Conservation (phyloP, 2,113 vertebrate species). For the Himantopus leucocephalus region DNA sequence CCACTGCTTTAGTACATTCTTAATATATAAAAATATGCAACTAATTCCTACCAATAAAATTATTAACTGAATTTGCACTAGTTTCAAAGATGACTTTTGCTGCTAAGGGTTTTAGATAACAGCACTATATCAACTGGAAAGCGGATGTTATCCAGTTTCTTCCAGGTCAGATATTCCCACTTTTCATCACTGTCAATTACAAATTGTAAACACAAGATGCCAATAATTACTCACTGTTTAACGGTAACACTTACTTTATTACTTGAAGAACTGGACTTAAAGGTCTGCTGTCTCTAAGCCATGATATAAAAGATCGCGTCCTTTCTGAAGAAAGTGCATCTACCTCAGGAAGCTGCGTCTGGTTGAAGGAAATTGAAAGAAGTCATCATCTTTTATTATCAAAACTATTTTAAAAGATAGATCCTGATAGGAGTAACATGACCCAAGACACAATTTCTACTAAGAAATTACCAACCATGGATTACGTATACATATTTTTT, state of each 20-base stretch:
- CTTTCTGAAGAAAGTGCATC: slow-evolving; percentile 86
- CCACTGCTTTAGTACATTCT: not conserved
- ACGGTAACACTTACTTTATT: slow-evolving; percentile 85
- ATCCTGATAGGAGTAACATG: rapidly evolving
- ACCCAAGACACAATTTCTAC: not conserved
- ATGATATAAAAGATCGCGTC: slow-evolving; percentile 86
- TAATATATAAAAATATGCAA: not conserved
- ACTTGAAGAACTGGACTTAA: slow-evolving; percentile 84
- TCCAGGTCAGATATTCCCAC: not conserved
- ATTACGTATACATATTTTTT: not conserved
- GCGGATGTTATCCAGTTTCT: not conserved
- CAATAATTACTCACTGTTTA: not conserved
- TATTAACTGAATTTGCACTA: not conserved
- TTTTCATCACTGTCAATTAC: not conserved
- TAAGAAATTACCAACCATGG: not conserved
- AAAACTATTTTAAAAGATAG: not conserved
- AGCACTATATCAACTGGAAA: not conserved
- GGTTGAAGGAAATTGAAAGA: slow-evolving; percentile 30
- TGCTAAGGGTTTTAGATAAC: not conserved
- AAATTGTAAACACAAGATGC: not conserved
- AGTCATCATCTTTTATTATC: not conserved
- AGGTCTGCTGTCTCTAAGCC: slow-evolving; percentile 89
- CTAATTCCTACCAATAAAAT: not conserved
- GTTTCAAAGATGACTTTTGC: not conserved
- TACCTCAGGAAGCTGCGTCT: slow-evolving; percentile 90